These are phyloP conservation scores for Allolobophora icterica DNA, from an alignment of 2,888 invertebrate species.

Conservation along the genomic window DNA sequence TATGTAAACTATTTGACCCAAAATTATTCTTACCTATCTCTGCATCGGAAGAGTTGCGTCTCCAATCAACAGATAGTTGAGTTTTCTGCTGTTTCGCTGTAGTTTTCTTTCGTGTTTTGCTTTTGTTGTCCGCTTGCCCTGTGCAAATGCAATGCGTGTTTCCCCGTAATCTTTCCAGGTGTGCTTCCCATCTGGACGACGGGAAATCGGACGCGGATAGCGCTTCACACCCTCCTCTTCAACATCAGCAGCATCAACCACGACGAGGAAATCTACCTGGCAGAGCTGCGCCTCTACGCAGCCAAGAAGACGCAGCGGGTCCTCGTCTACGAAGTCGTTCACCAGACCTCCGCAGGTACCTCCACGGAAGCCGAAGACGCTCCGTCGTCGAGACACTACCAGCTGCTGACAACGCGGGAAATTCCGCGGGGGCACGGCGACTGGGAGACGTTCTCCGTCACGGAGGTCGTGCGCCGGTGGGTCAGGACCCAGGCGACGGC, in stretches of 20 bases:
- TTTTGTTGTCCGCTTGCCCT: no score
- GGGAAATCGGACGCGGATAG: conserved; percentile 48
- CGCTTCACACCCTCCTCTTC: conserved; percentile 54
- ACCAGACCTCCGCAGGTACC: background rate
- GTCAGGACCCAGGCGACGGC: conserved; percentile 43
- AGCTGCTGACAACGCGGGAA: conserved; percentile 51
- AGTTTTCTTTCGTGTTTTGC: no score
- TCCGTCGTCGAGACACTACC: background rate
- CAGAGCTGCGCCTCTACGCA: conserved; percentile 57
- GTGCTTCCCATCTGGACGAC: background rate
- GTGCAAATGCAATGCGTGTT: no score
- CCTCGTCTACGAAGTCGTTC: conserved; percentile 50
- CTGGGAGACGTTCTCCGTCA: conserved; percentile 60
- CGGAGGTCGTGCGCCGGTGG: conserved; percentile 54
- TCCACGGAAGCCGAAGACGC: background rate
- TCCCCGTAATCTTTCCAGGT: background rate
- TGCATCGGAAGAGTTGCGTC: no score
- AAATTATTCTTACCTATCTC: no score
- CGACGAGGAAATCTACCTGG: conserved; percentile 54
- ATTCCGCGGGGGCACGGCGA: conserved; percentile 54
- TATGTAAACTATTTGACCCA: no score
- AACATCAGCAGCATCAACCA: conserved; percentile 55
- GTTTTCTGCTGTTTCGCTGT: no score
- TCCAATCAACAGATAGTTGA: no score
- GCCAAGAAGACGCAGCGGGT: conserved; percentile 53